Evolutionary conservation across 2,888 invertebrate genomes (phyloP), one percentile per base, ranked within the genome.

Genomic region (Saturnia pavonia): DNA sequence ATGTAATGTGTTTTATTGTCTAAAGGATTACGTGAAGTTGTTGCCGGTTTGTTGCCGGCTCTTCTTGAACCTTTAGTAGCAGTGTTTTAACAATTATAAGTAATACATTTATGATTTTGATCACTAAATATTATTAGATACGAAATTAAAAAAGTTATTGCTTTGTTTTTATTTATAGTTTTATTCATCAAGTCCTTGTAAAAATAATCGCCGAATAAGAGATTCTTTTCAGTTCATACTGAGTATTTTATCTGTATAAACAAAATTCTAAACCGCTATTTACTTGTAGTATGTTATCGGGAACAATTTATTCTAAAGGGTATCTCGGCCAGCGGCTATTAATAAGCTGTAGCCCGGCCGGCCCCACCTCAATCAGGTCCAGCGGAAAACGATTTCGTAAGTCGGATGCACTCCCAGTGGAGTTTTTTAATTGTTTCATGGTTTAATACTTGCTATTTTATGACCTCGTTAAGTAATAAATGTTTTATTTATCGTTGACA

Each of bases 271-370:
- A 34, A 65, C 40, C 34, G 22, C 34, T 71, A 63, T 71, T 69
- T 68, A 68, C 65, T 34, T 66, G 63, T 48, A 16, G 45, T 57
- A 67, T 25, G 69, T 67, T 71, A 67, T 71, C 71, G 69, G n/a
- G 12, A 72, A 67, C 57, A 69, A 45, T 71, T 69, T 71, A 54
- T 72, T 69, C 42, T 45, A 27, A 60, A 63, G 60, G 72, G 69
- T 60, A 72, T 69, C 40, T 72, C 69, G 72, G 72, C 69, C 69
- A 72, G 57, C 34, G 34, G 3, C 34, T 68, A 68, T 68, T 68
- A 68, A 68, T 68, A 68, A 54, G n/a, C 54, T 19, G 19, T 19
- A 60, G 57, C 57, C 57, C 57, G 40, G 65, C 65, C 65, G 40
- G 34, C 34, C 34, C 6, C 65, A 40, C n/a, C 65, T 65, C 34